Percentiles rank a stretch among this genome's conserved stretches.
Conservation (phyloP, 2,797 vertebrate genomes). For the Poeciliopsis gracilis region DNA sequence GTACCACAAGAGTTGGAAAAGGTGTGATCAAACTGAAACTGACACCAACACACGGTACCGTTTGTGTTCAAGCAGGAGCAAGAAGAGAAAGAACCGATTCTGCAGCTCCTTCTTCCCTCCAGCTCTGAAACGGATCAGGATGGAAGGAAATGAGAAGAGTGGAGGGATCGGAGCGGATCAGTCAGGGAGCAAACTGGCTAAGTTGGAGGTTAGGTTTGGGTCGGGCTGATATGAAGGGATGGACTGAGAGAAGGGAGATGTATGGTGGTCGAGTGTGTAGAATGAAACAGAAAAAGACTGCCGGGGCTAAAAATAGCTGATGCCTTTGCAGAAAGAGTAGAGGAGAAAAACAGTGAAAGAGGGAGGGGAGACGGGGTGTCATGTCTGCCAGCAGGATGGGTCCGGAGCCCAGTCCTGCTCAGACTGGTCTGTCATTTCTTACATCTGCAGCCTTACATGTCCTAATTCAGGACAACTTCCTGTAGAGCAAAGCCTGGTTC, state of each 20-base stretch:
- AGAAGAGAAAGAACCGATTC: constrained; percentile 30
- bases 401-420: constrained; percentile 54
- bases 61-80: constrained; percentile 34
- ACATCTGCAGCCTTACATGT: constrained; percentile 17
- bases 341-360: constrained; percentile 29
- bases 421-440: constrained; percentile 24
- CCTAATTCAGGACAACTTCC: constrained; percentile 51
- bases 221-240: constrained; percentile 49
- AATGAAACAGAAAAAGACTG: constrained; percentile 27
- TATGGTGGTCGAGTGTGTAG: constrained; percentile 40
- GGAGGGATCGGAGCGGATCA: constrained; percentile 40
- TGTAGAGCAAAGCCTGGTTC: constrained; percentile 47
- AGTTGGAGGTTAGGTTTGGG: constrained; percentile 53
- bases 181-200: constrained; percentile 41
- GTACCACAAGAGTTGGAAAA: constrained; percentile 15
- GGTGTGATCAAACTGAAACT: constrained; percentile 44
- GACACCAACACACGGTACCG: constrained; percentile 38
- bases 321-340: constrained; percentile 59
- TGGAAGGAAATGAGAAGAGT: constrained; percentile 24
- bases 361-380: constrained; percentile 56
- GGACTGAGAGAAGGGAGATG: constrained; percentile 54
- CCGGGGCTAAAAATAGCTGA: constrained; percentile 74
- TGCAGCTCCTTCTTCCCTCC: constrained; percentile 26
- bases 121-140: constrained; percentile 34
- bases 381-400: constrained; percentile 70